phyloP scores from a whole-genome alignment of 2,797 vertebrate genomes.

The Artibeus jamaicensis region DNA sequence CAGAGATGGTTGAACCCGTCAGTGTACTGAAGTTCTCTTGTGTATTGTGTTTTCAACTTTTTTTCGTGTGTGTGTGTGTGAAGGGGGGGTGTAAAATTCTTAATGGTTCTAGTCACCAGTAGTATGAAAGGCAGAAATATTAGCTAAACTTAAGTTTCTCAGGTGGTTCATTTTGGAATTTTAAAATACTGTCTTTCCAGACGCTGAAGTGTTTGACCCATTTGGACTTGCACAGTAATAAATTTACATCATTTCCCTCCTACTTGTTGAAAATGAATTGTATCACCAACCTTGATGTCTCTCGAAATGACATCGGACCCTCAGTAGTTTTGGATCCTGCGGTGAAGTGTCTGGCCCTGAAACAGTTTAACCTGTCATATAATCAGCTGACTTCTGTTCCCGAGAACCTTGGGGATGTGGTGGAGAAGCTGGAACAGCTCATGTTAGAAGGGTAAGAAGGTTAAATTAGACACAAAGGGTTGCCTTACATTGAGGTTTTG shows the following conservation, averaged over 20 bases:
- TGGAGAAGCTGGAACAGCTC: slow-evolving; percentile 90
- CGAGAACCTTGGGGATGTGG: slow-evolving; percentile 81
- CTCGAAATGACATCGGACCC: slow-evolving; percentile 92
- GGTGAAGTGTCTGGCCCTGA: slow-evolving; percentile 85
- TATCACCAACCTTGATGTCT: slow-evolving; percentile 89
- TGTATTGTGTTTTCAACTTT: neutral
- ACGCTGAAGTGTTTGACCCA: slow-evolving; percentile 90
- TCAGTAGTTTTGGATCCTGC: slow-evolving; percentile 82
- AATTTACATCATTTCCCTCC: slow-evolving; percentile 86
- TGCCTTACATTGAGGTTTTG: neutral
- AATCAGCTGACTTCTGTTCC: slow-evolving; percentile 89
- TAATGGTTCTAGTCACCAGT: neutral
- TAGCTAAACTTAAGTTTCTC: neutral
- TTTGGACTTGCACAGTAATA: slow-evolving; percentile 94
- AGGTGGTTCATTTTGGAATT: neutral
- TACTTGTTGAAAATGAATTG: slow-evolving; percentile 89
- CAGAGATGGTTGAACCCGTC: neutral
- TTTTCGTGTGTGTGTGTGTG: too few species aligned
- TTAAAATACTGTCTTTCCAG: slow-evolving; percentile 81
- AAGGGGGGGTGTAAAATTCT: neutral
- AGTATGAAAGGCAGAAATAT: neutral
- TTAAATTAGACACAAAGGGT: neutral
- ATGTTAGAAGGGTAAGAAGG: slow-evolving; percentile 90
- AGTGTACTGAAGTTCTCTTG: neutral
- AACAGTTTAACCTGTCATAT: slow-evolving; percentile 92